Evolutionary conservation across 2,797 vertebrate species (phyloP).

Genomic region (Sylvia borin): DNA sequence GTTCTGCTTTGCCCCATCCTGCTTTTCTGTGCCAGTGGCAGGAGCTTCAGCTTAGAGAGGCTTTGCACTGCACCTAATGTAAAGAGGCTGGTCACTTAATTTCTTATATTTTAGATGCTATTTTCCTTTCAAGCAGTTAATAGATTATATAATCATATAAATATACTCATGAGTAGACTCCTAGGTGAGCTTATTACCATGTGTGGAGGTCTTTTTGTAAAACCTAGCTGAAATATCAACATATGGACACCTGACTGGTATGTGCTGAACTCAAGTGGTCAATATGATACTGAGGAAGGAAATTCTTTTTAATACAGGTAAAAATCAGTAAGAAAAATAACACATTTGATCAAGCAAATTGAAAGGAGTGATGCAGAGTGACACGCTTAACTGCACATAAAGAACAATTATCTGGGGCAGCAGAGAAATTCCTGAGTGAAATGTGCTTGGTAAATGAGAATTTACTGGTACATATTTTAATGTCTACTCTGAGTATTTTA

Average conservation of each 20-base stretch:
- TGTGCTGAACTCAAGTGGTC: not conserved
- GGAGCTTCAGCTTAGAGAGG: not conserved
- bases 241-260: not conserved
- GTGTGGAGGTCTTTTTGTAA: not conserved
- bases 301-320: not conserved
- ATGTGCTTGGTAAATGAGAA: not conserved
- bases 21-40: not conserved
- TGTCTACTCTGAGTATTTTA: not conserved
- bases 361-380: not conserved
- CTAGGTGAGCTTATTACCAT: not conserved
- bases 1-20: not conserved
- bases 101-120: not conserved
- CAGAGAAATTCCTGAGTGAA: not conserved
- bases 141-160: not conserved
- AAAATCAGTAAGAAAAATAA: not conserved
- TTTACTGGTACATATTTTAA: not conserved
- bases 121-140: not conserved
- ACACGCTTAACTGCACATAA: not conserved
- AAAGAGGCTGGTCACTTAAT: not conserved
- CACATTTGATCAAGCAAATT: not conserved
- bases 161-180: not conserved
- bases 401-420: not conserved
- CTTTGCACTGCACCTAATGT: not conserved
- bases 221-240: not conserved
- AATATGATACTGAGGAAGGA: not conserved